Base-by-base conservation (phyloP, 2,888 invertebrate species). In the Hydrotaea diabolus region DNA sequence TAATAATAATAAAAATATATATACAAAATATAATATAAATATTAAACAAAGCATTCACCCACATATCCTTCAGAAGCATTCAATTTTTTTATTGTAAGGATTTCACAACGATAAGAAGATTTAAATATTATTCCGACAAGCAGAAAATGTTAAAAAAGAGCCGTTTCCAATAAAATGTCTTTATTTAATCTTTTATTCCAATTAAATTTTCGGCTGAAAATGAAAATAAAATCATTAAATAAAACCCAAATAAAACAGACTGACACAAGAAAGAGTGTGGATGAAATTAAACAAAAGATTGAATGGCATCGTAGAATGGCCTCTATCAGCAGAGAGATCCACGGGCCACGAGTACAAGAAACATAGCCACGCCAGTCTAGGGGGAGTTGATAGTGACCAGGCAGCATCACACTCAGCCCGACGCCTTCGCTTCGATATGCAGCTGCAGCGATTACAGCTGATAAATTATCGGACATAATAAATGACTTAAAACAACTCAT, bases 401-500 rank as follows among this genome's bases (percentile, higher is more conserved):
- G 2, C 26, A 62, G n/a, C n/a, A 23, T 62, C 31, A 23, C 59
- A 15, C 55, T 0, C 31, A 23, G 31, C 1, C 31, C 17, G 4
- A 11, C 39, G 17, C 1, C 39, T 19, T 21, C 66, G 15, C 39
- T 39, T 66, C 43, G 39, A 66, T 43, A 31, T 19, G 46, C 23
- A 13, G 49, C 62, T 17, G 0, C 55, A 57, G 19, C 73, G 36
- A 21, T 78, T 57, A 23, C 2, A 26, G 21, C 31, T 43, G 55
- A 81, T 72, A 64, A 23, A 46, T 73, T 69, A 62, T 53, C 59
- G 57, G 31, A 81, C 71, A 80, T 81, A 84, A 84, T 81, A 84
- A 84, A 84, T 84, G 84, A 84, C 84, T 81, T 80, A 72, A 84
- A 76, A 84, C 80, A 84, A 81, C 80, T 81, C 84, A 84, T 84